Base-by-base conservation (phyloP, 1,140 invertebrate genomes). In the Drosophila gunungcola region DNA sequence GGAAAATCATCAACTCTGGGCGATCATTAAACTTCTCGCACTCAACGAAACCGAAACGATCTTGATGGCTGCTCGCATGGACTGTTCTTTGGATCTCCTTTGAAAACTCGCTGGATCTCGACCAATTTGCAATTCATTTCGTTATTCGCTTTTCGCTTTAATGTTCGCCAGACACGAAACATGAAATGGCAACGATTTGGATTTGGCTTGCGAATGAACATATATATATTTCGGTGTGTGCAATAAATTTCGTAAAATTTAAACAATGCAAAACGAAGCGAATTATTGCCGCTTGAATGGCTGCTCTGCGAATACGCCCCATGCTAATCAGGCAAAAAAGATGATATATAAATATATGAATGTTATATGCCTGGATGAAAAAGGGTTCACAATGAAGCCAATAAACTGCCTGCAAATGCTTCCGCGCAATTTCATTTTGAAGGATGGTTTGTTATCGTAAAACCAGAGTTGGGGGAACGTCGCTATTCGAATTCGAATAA, bases 341-440 rank as follows among this genome's bases (percentile, higher is more conserved):
- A 62, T 72, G 62, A 61, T 56, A 82, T 39, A 69, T 57, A 70
- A 70, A 72, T 70, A 70, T 69, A 69, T 69, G 46, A 53, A 46
- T 68, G 64, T 65, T 70, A 56, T 57, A 38, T 27, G 42, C 27
- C 36, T 2, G 51, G 64, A 48, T 48, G 65, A 82, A 29, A 79
- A 79, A 82, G 80, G 80, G 79, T 84, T 73, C 67, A 77, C 76
- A 85, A 85, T 77, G 81, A 84, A 84, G 80, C 80, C 80, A 84
- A 84, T 84, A 85, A 84, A 85, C 80, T 80, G 80, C 62, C 80
- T 64, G 72, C 81, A 79, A 84, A 74, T 84, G 80, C 80, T 84
- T 84, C 80, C 80, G 80, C 80, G 80, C 80, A 84, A 84, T 84
- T 84, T 84, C 80, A 80, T 84, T 84, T 82, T 63, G 65, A 78